These are phyloP conservation scores for Galerucella nymphaeae DNA, from an alignment of 2,888 invertebrate genomes.

Conservation along the genomic window DNA sequence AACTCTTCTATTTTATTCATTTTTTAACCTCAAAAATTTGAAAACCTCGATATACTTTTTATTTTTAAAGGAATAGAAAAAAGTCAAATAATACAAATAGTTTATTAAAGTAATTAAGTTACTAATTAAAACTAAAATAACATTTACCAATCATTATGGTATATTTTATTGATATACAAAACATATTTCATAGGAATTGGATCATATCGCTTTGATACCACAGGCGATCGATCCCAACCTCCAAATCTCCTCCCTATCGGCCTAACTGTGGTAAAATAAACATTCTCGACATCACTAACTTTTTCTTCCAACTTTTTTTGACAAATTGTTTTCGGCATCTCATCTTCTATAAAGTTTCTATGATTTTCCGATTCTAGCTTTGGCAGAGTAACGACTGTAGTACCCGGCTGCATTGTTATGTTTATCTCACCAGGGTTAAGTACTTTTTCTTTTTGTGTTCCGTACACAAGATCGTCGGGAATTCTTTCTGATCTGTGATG, in stretches of 20 bases:
- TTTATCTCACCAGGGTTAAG: constrained; percentile 38
- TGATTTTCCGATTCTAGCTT: constrained; percentile 11
- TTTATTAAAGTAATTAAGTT: too few relatives aligned
- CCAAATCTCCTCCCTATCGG: constrained; percentile 7
- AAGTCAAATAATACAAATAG: too few relatives aligned
- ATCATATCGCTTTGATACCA: not conserved
- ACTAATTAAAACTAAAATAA: not conserved
- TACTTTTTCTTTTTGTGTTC: constrained; percentile 32
- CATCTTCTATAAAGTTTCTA: constrained; percentile 14
- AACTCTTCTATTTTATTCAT: too few relatives aligned
- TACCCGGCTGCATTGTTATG: constrained; percentile 32
- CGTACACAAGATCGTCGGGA: constrained; percentile 28
- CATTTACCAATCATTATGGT: constrained; percentile 8
- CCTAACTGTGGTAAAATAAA: constrained; percentile 33
- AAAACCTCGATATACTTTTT: too few relatives aligned
- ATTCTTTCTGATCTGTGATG: not conserved
- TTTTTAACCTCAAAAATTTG: too few relatives aligned
- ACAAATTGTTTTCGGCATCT: not conserved
- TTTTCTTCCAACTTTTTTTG: constrained; percentile 4
- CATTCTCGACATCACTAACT: constrained; percentile 24
- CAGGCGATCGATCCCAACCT: not conserved
- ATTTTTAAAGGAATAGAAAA: too few relatives aligned
- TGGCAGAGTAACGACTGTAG: constrained; percentile 29
- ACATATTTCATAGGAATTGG: constrained; percentile 1
- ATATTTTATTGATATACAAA: constrained; percentile 1